phyloP scores from a whole-genome alignment of 2,888 invertebrate genomes.

The Tenthredo scrophulariae region DNA sequence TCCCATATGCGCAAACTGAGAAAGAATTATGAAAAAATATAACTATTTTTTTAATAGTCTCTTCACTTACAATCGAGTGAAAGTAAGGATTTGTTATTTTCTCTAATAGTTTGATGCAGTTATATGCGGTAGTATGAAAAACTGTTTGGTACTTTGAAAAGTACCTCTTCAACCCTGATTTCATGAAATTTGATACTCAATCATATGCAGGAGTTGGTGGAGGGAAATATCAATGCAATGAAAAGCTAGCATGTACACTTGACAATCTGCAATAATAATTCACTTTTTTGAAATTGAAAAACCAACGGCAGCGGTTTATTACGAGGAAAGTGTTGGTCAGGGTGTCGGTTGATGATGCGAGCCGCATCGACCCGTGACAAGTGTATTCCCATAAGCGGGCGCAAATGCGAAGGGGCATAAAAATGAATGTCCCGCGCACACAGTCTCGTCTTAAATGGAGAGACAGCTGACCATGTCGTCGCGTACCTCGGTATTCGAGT shows the following conservation, averaged over 20 bases:
- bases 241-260: too few species aligned
- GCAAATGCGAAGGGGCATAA: slow-evolving; percentile 66
- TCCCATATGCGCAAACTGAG: background rate
- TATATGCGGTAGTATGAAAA: too few species aligned
- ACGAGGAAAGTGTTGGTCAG: background rate
- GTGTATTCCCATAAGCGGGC: slow-evolving; percentile 64
- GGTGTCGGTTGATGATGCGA: background rate
- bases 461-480: slow-evolving; percentile 63
- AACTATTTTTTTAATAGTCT: background rate
- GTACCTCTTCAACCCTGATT: too few species aligned
- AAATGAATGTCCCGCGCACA: slow-evolving; percentile 63
- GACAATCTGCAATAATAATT: too few species aligned
- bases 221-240: too few species aligned
- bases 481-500: background rate
- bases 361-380: slow-evolving; percentile 56
- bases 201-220: too few species aligned
- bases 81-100: background rate
- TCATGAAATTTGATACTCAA: too few species aligned
- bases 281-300: background rate
- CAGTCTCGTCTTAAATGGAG: slow-evolving; percentile 62
- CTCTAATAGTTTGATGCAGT: background rate
- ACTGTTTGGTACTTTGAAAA: too few species aligned
- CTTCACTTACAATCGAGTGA: background rate
- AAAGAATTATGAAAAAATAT: background rate
- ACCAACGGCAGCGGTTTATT: background rate